Percentiles rank a stretch among this genome's conserved stretches.
phyloP scores from a whole-genome alignment of 2,888 invertebrate species.

The Artemia sp. region DNA sequence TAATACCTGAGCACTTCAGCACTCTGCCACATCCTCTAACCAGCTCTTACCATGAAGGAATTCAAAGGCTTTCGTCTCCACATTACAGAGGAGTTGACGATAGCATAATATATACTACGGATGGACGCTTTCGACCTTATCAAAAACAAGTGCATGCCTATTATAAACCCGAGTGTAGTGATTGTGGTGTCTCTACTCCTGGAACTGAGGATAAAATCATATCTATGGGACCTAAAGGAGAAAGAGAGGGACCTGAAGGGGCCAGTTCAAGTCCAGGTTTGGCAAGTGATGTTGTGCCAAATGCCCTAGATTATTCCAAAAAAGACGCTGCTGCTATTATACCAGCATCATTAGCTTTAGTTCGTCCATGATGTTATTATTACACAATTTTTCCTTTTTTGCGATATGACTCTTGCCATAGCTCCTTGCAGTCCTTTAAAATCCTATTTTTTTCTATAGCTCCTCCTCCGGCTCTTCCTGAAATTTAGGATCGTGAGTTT shows the following conservation, averaged over 20 bases:
- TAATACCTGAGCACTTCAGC: constrained; percentile 26
- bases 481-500: too few species aligned
- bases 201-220: too few species aligned
- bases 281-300: constrained; percentile 21
- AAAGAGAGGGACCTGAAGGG: constrained; percentile 55
- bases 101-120: constrained; percentile 6
- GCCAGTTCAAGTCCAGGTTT: constrained; percentile 49
- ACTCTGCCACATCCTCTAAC: constrained; percentile 26
- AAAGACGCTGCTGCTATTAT: constrained; percentile 7
- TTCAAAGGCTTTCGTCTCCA: not conserved
- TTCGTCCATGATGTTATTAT: not conserved
- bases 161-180: constrained; percentile 10
- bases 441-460: too few species aligned
- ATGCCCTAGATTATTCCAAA: not conserved
- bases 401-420: not conserved
- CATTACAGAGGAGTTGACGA: constrained; percentile 8
- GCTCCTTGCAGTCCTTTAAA: too few species aligned
- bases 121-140: constrained; percentile 9
- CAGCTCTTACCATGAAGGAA: constrained; percentile 19
- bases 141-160: constrained; percentile 2
- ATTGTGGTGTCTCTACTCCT: not conserved
- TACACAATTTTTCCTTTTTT: not conserved
- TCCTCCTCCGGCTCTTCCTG: too few species aligned
- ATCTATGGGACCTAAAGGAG: constrained; percentile 36
- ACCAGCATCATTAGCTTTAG: constrained; percentile 13